phyloP scores from a whole-genome alignment of 1,140 invertebrate species.

The Zophobas morio region DNA sequence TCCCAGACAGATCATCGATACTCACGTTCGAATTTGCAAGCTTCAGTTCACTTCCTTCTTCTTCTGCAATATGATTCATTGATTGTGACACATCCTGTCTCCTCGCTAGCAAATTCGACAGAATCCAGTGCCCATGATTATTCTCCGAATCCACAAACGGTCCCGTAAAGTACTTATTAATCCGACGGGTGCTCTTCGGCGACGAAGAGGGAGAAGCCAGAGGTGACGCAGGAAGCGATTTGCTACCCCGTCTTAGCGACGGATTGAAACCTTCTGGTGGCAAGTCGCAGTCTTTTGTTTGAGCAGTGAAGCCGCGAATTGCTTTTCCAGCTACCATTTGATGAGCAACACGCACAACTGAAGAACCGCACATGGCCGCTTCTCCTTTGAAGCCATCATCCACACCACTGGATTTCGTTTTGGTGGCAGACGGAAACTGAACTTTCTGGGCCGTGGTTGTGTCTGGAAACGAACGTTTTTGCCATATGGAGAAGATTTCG shows the following conservation, averaged over 20 bases:
- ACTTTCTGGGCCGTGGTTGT: conserved; percentile 16
- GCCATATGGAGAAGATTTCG: neutral
- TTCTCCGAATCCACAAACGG: conserved; percentile 67
- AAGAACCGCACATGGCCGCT: conserved; percentile 78
- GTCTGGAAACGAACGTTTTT: conserved; percentile 21
- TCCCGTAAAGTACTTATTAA: conserved; percentile 72
- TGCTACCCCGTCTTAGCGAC: conserved; percentile 73
- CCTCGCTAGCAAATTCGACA: conserved; percentile 69
- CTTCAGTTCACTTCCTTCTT: conserved; percentile 61
- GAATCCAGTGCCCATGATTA: conserved; percentile 71
- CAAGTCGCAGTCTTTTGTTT: conserved; percentile 59
- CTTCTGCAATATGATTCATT: conserved; percentile 68
- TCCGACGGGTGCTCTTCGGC: conserved; percentile 72
- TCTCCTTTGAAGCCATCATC: conserved; percentile 82
- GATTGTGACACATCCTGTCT: conserved; percentile 68
- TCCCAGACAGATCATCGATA: conserved; percentile 51
- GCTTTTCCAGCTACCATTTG: conserved; percentile 77
- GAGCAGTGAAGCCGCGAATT: conserved; percentile 58
- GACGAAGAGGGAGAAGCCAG: conserved; percentile 74
- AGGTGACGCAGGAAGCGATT: conserved; percentile 80
- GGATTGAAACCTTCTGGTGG: conserved; percentile 63
- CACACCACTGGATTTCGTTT: conserved; percentile 74
- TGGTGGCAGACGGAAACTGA: conserved; percentile 43
- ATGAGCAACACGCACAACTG: conserved; percentile 80
- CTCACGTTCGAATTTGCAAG: conserved; percentile 51